phyloP scores from a whole-genome alignment of 2,113 vertebrate species.

The Chaenocephalus aceratus region DNA sequence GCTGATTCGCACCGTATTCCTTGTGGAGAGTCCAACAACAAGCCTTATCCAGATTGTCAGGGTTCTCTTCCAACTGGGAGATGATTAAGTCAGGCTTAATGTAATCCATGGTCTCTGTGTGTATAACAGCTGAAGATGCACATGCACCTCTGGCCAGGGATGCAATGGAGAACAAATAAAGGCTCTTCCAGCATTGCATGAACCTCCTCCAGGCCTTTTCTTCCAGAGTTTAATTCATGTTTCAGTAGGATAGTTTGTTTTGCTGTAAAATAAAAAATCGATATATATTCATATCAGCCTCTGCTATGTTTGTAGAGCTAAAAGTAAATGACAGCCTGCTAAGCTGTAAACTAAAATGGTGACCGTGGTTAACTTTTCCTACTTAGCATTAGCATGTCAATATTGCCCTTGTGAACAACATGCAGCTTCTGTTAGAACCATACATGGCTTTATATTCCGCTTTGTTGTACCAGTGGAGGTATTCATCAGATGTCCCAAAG shows the following conservation, averaged over 20 bases:
- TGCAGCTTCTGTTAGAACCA: neutral
- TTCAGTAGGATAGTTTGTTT: neutral
- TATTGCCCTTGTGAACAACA: neutral
- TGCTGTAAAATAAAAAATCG: too few species aligned
- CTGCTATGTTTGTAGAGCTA: too few species aligned
- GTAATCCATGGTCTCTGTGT: constrained; percentile 32
- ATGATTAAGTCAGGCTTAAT: constrained; percentile 23
- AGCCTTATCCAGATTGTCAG: constrained; percentile 13
- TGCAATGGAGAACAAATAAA: neutral
- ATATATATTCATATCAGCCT: too few species aligned
- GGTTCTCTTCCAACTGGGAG: constrained; percentile 21
- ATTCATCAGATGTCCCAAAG: neutral
- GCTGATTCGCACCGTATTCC: neutral
- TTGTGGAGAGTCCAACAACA: neutral
- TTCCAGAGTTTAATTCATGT: neutral
- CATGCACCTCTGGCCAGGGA: constrained; percentile 2
- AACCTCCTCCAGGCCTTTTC: neutral
- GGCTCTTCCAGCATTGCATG: neutral
- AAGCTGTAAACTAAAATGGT: neutral
- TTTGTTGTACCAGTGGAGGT: neutral
- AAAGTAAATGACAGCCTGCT: neutral
- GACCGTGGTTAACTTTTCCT: neutral
- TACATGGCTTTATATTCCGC: too few species aligned
- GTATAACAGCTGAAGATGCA: constrained; percentile 1
- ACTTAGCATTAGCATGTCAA: neutral